Evolutionary conservation across 2,797 vertebrate genomes (phyloP).

Genomic region (Pempheris klunzingeri): DNA sequence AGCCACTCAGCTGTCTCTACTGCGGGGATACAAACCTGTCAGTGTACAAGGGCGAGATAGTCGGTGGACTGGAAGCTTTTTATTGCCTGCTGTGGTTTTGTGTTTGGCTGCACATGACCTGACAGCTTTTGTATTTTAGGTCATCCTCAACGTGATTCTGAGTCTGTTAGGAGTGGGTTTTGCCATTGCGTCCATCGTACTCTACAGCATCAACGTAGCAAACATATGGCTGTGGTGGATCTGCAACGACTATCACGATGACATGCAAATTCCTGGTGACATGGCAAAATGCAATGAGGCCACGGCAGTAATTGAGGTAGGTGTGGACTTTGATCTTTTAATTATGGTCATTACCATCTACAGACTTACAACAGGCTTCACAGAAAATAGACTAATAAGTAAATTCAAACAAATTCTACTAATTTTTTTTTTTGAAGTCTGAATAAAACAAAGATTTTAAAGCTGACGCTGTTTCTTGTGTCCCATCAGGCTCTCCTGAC

Average conservation of each 20-base stretch:
- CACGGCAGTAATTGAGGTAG: neutral
- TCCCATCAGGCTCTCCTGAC: slow-evolving; percentile 43
- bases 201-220: slow-evolving; percentile 47
- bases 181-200: slow-evolving; percentile 68
- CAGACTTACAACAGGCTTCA: neutral
- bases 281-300: slow-evolving; percentile 23
- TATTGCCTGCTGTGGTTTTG: neutral
- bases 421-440: neutral
- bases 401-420: neutral
- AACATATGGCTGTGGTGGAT: accelerated
- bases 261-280: too few relatives aligned
- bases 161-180: slow-evolving; percentile 66
- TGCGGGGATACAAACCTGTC: too few relatives aligned
- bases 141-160: slow-evolving; percentile 64
- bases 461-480: neutral
- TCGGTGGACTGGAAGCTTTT: neutral
- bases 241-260: accelerated
- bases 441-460: neutral
- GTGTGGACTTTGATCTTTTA: too few relatives aligned
- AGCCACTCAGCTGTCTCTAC: neutral
- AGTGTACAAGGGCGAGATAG: neutral
- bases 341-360: neutral
- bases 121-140: slow-evolving; percentile 52
- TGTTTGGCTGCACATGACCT: neutral
- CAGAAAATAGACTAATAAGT: neutral